phyloP scores from a whole-genome alignment of 2,888 invertebrate genomes.

The Nemapogon koenigi region DNA sequence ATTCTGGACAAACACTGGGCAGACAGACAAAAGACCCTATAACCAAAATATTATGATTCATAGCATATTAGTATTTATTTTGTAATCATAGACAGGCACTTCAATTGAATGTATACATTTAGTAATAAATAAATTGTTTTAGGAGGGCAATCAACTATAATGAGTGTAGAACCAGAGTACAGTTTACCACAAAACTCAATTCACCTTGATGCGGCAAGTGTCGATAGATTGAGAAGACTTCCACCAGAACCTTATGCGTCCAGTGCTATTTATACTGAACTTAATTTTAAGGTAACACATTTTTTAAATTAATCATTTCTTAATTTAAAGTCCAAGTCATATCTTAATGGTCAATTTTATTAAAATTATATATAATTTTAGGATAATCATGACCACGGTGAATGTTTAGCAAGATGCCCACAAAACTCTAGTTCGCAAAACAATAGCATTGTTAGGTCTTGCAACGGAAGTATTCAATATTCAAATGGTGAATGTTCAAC shows the following conservation, averaged over 20 bases:
- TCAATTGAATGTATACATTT: no score
- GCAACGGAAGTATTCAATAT: constrained; percentile 56
- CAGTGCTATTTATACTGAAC: constrained; percentile 60
- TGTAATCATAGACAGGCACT: no score
- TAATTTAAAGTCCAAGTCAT: no score
- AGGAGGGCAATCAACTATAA: constrained; percentile 52
- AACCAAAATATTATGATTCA: no score
- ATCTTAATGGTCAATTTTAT: no score
- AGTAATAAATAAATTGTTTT: no score
- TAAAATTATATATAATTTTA: no score
- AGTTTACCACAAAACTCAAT: constrained; percentile 57
- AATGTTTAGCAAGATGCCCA: constrained; percentile 46
- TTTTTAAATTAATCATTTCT: no score
- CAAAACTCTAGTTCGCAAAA: constrained; percentile 34
- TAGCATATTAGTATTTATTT: no score
- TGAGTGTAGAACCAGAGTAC: constrained; percentile 55
- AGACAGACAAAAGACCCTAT: no score
- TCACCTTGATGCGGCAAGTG: constrained; percentile 49
- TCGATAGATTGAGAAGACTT: constrained; percentile 46
- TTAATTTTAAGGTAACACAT: constrained; percentile 51
- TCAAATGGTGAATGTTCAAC: constrained; percentile 58
- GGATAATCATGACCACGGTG: constrained; percentile 55
- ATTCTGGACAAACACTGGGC: no score
- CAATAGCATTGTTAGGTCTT: constrained; percentile 58
- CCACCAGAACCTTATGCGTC: constrained; percentile 59